Percentiles rank a stretch among this genome's conserved stretches.
Evolutionary conservation across 2,888 invertebrate species (phyloP).

Genomic region (Trissoscelio sp.): DNA sequence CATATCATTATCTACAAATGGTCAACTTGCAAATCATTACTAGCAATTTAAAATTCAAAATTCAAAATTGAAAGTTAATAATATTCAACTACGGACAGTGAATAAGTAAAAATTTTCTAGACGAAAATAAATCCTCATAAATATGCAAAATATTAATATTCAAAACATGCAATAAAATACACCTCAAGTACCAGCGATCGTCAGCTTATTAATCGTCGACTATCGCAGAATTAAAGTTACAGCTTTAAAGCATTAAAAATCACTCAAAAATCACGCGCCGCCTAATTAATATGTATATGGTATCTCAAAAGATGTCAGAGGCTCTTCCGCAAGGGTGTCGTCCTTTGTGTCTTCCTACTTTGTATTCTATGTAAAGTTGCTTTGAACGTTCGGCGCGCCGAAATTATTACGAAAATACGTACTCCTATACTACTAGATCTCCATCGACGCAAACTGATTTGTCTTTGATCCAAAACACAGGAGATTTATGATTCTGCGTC

Average conservation of each 20-base stretch:
- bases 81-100: too few relatives aligned
- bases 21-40: too few relatives aligned
- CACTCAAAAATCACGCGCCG: constrained; percentile 53
- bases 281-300: constrained; percentile 65
- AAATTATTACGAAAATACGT: constrained; percentile 64
- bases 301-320: constrained; percentile 65
- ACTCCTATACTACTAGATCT: constrained; percentile 26
- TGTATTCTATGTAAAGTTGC: constrained; percentile 65
- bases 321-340: constrained; percentile 62
- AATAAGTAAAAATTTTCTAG: too few relatives aligned
- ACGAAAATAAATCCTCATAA: background rate
- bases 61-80: too few relatives aligned
- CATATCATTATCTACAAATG: too few relatives aligned
- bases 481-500: constrained; percentile 45
- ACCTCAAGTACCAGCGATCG: background rate
- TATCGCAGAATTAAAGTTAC: constrained; percentile 19
- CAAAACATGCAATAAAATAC: background rate
- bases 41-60: too few relatives aligned
- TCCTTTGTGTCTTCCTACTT: constrained; percentile 66
- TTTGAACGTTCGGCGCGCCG: constrained; percentile 56
- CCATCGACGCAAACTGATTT: constrained; percentile 45
- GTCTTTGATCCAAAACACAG: constrained; percentile 52
- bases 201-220: constrained; percentile 17
- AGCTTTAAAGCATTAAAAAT: constrained; percentile 52
- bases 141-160: background rate